phyloP scores from a whole-genome alignment of 1,140 invertebrate species.

The Drosophila kanapiae region DNA sequence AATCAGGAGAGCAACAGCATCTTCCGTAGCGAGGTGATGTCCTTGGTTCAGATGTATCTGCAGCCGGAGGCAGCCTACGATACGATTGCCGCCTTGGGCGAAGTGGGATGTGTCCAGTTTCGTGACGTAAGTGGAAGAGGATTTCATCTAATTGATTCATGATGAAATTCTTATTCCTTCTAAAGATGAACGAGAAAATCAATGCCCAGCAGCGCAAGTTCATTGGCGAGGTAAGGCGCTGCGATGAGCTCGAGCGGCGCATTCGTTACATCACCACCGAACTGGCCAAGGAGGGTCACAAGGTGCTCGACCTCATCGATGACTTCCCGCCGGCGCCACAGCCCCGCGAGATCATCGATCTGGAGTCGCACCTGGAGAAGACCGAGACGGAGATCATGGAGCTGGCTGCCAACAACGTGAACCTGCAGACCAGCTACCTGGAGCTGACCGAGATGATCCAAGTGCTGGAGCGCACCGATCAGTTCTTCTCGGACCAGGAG shows the following conservation, averaged over 20 bases:
- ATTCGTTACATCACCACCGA: slow-evolving; percentile 94
- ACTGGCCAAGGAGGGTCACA: slow-evolving; percentile 92
- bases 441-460: slow-evolving; percentile 97
- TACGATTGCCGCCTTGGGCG: slow-evolving; percentile 94
- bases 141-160: too few relatives aligned
- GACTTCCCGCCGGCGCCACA: slow-evolving; percentile 96
- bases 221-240: slow-evolving; percentile 92
- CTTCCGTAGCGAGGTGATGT: slow-evolving; percentile 95
- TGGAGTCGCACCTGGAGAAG: slow-evolving; percentile 95
- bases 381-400: slow-evolving; percentile 96
- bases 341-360: slow-evolving; percentile 95
- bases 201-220: slow-evolving; percentile 95
- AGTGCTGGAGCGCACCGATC: slow-evolving; percentile 96
- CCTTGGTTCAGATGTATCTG: slow-evolving; percentile 94
- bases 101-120: slow-evolving; percentile 95
- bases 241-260: slow-evolving; percentile 94
- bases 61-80: slow-evolving; percentile 95
- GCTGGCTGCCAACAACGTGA: slow-evolving; percentile 96
- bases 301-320: slow-evolving; percentile 90
- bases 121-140: slow-evolving; percentile 89
- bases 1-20: slow-evolving; percentile 88
- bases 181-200: slow-evolving; percentile 90
- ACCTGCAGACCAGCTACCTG: slow-evolving; percentile 96
- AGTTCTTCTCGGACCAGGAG: slow-evolving; percentile 77
- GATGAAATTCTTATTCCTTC: neutral